Base-by-base conservation (phyloP, 2,888 invertebrate species). In the Ectemnius lituratus region DNA sequence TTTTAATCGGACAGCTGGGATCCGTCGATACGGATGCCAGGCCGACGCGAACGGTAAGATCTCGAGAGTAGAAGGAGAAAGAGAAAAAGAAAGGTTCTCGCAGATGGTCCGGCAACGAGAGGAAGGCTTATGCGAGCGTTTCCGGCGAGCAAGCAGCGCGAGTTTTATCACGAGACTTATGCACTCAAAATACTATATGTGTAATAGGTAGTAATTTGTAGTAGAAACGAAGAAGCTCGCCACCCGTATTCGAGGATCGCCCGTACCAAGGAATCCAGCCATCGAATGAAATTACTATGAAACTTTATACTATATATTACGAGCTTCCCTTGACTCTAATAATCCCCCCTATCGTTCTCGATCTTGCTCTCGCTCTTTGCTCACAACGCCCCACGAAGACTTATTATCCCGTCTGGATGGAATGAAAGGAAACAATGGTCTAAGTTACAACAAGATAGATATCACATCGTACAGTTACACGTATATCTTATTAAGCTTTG, bases 101-200 rank as follows among this genome's bases (percentile, higher is more conserved):
- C 47, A 47, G n/a, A 3, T 47, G 47, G 47, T n/a, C 47, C 47
- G 47, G n/a, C n/a, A 47, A 47, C 47, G 47, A 47, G 47, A 47
- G 47, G 47, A 47, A 47, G 47, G 47, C 47, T 47, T 47, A 47
- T n/a, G 47, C 47, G 47, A 47, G 47, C 47, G 47, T 47, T 47
- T 47, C 47, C 47, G 47, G 47, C n/a, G 47, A n/a, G n/a, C 47
- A 86, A 85, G 82, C 84, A 86, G 81, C 82, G 78, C 80, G 79
- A 79, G 75, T 70, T 82, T 82, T 79, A 81, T 84, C 85, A 82
- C 82, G 83, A 85, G 77, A 82, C 78, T 47, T 80, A 85, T 73
- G 82, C 84, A 82, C 83, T 78, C 74, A 73, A 84, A 79, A 68
- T 81, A 80, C 69, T 76, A 82, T 72, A 69, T 74, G 49, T 27